Evolutionary conservation across 2,888 invertebrate genomes (phyloP).

Genomic region (Xanthostigma xanthostigma): DNA sequence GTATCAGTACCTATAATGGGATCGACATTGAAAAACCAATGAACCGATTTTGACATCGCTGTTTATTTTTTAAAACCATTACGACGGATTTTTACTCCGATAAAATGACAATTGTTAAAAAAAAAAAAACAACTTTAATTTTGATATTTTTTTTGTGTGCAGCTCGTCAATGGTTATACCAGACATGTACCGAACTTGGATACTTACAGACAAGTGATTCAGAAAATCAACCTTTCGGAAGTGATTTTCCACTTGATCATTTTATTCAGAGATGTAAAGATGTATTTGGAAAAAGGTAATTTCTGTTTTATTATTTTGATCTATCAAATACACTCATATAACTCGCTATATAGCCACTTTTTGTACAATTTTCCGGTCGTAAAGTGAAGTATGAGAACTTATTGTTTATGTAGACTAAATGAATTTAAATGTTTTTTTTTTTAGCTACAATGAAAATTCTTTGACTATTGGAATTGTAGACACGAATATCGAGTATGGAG

Average conservation of each 20-base stretch:
- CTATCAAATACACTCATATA: not conserved
- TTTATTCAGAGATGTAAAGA: constrained; percentile 30
- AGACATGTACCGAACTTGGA: constrained; percentile 77
- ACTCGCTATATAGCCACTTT: too few relatives aligned
- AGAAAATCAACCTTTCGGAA: constrained; percentile 44
- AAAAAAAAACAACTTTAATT: not conserved
- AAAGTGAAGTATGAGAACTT: not conserved
- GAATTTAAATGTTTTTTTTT: too few relatives aligned
- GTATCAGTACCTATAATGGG: too few relatives aligned
- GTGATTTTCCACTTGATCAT: constrained; percentile 31
- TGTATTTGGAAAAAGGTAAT: constrained; percentile 29
- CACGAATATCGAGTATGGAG: constrained; percentile 36
- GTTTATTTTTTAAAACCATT: too few relatives aligned
- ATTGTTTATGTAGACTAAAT: too few relatives aligned
- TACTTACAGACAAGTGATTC: constrained; percentile 63
- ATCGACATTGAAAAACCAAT: too few relatives aligned
- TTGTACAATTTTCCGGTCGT: not conserved
- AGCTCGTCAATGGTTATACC: constrained; percentile 68
- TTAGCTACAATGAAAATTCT: too few relatives aligned
- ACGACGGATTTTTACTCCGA: too few relatives aligned
- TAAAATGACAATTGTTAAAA: too few relatives aligned
- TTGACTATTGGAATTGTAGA: constrained; percentile 20
- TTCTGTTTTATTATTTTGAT: constrained; percentile 5
- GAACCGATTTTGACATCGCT: too few relatives aligned
- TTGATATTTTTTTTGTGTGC: constrained; percentile 13